These are phyloP conservation scores for Xiphorhynchus elegans DNA, from an alignment of 2,113 vertebrate species.

Conservation along the genomic window DNA sequence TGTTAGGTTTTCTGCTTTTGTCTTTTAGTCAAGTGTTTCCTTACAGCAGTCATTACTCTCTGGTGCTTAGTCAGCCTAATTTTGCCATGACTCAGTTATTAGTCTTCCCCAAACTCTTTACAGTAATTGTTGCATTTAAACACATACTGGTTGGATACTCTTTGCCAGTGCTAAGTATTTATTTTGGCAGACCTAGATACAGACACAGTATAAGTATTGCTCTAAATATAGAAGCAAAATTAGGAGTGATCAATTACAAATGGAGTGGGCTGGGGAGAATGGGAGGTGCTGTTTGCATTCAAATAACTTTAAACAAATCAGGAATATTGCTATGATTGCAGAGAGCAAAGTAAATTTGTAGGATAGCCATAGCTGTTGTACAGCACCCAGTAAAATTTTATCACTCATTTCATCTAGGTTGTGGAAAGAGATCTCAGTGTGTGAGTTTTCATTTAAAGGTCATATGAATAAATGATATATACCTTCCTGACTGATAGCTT, in stretches of 20 bases:
- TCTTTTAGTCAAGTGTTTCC: background rate
- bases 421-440: background rate
- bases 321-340: background rate
- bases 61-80: background rate
- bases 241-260: background rate
- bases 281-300: background rate
- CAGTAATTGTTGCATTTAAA: background rate
- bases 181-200: background rate
- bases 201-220: background rate
- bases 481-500: background rate
- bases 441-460: constrained; percentile 15
- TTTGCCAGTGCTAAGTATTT: background rate
- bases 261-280: background rate
- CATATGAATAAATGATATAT: background rate
- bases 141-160: background rate
- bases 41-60: background rate
- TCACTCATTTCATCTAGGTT: background rate
- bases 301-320: constrained; percentile 9
- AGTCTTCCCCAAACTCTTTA: background rate
- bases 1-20: background rate
- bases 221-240: background rate
- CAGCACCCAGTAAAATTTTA: background rate
- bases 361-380: background rate
- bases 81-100: background rate
- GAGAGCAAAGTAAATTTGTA: background rate